Conservation (phyloP, 2,113 vertebrate genomes). For the Rhegmatorhina hoffmannsi region DNA sequence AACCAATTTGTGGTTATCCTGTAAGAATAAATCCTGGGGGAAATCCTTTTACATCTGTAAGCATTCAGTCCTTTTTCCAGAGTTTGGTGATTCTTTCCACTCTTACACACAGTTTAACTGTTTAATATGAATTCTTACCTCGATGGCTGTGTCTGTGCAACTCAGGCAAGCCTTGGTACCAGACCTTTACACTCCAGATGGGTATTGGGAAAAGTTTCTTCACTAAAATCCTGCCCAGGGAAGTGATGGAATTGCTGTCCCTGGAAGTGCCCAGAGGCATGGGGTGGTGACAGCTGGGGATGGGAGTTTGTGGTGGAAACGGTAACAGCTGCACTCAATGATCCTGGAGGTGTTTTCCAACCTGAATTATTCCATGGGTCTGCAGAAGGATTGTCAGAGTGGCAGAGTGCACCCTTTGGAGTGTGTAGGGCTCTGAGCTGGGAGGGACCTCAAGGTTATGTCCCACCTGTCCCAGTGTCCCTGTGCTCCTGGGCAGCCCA, state of each 20-base stretch:
- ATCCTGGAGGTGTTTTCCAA: background rate
- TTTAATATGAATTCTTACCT: background rate
- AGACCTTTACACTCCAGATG: background rate
- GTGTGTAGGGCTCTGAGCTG: background rate
- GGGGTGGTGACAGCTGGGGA: background rate
- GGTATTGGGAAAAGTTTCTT: background rate
- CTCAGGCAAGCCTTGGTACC: background rate
- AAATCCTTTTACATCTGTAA: background rate
- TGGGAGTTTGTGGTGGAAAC: background rate
- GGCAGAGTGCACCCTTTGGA: background rate
- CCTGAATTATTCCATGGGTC: rapidly evolving
- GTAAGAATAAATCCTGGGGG: background rate
- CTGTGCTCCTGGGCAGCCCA: background rate
- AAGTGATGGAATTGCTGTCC: no score
- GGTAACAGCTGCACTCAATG: no score
- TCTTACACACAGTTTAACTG: rapidly evolving
- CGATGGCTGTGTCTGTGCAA: background rate
- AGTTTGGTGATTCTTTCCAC: background rate
- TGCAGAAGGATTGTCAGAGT: background rate
- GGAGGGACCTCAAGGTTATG: rapidly evolving
- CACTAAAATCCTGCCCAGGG: no score
- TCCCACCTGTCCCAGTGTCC: background rate
- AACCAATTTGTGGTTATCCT: background rate
- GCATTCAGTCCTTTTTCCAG: background rate
- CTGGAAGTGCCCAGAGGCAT: rapidly evolving